Evolutionary conservation across 2,113 vertebrate species (phyloP).

Genomic region (Mus spicilegus): DNA sequence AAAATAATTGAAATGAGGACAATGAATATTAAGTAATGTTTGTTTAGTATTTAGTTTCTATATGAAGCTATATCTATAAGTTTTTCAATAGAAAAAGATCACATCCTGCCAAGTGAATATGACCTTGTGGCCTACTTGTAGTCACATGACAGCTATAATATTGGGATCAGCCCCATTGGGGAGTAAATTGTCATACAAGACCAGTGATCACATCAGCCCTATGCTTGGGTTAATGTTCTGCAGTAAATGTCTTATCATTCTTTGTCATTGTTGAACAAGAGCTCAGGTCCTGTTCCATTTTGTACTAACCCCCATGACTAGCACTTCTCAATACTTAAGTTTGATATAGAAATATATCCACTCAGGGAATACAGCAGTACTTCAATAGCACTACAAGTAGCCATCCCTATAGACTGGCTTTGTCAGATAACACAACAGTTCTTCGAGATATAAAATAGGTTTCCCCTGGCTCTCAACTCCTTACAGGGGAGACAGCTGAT

Average conservation of each 20-base stretch:
- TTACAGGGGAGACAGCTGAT: too few relatives aligned
- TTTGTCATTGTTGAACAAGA: neutral
- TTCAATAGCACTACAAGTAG: neutral
- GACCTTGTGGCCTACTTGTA: neutral
- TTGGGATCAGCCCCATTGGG: neutral
- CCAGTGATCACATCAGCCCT: neutral
- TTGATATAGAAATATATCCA: neutral
- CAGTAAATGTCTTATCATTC: neutral
- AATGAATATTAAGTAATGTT: neutral
- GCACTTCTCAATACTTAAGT: neutral
- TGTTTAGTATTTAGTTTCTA: slow-evolving; percentile 3
- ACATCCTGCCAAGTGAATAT: neutral
- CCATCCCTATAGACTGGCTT: neutral
- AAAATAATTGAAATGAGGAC: neutral
- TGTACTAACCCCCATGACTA: neutral
- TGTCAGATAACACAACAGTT: neutral
- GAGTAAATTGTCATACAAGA: neutral
- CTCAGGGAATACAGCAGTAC: fast-evolving
- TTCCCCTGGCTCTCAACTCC: neutral
- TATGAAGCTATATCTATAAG: neutral
- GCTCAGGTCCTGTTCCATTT: neutral
- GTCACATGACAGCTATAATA: too few relatives aligned
- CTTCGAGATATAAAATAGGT: neutral
- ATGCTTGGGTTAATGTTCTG: neutral
- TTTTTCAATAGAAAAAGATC: slow-evolving; percentile 12